phyloP scores from a whole-genome alignment of 64 coral and sea anemone genomes.

The Montipora cactus region DNA sequence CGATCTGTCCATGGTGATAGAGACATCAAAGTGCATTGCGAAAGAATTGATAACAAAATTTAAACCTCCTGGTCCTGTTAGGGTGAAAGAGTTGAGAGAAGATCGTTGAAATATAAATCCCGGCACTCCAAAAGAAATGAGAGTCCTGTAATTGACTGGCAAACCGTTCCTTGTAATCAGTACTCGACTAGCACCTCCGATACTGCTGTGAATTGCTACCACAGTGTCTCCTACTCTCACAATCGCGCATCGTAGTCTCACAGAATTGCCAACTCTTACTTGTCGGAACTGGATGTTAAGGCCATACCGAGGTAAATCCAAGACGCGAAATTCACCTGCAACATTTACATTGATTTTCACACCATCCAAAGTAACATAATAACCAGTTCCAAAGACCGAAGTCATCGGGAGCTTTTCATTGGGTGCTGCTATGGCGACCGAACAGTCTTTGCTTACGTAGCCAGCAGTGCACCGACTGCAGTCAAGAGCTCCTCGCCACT shows the following conservation, averaged over 20 bases:
- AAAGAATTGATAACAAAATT: constrained; percentile 77
- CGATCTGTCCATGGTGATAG: constrained; percentile 68
- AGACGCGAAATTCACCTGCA: constrained; percentile 82
- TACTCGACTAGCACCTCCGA: constrained; percentile 63
- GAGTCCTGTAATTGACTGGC: constrained; percentile 51
- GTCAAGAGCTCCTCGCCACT: constrained; percentile 75
- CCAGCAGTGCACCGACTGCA: constrained; percentile 80
- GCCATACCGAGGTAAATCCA: constrained; percentile 66
- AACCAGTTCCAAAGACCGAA: constrained; percentile 86
- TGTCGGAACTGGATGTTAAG: constrained; percentile 69
- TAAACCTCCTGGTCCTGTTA: constrained; percentile 93
- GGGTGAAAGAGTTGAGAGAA: constrained; percentile 65
- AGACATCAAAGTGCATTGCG: constrained; percentile 77
- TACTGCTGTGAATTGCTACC: constrained; percentile 88
- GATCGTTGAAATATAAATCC: constrained; percentile 86
- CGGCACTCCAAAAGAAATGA: constrained; percentile 49
- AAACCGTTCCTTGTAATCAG: constrained; percentile 77
- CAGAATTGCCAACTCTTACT: too few relatives aligned
- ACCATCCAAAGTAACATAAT: constrained; percentile 85
- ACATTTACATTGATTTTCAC: constrained; percentile 71
- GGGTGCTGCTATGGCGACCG: constrained; percentile 43
- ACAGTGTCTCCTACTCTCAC: constrained; percentile 36
- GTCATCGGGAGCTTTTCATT: constrained; percentile 26
- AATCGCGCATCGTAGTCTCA: constrained; percentile 59
- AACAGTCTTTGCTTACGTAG: constrained; percentile 84